phyloP scores from a whole-genome alignment of 2,797 vertebrate species.

The Coccyzus lansbergi region DNA sequence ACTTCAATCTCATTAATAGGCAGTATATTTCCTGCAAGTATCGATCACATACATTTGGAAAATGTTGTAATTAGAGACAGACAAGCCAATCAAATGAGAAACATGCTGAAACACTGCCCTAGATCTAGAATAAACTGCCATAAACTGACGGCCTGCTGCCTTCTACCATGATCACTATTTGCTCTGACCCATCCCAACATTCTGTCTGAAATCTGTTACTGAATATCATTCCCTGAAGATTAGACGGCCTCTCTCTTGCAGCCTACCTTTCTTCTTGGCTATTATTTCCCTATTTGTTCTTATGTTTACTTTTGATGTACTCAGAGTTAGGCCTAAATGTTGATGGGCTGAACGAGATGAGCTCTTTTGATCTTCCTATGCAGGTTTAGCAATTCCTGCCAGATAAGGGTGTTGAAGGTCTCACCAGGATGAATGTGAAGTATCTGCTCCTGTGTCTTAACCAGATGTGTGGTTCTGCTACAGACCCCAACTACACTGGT shows the following conservation, averaged over 20 bases:
- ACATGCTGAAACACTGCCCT: background rate
- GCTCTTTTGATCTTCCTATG: conserved; percentile 44
- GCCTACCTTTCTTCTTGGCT: background rate
- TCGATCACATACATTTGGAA: background rate
- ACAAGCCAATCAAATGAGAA: background rate
- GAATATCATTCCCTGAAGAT: background rate
- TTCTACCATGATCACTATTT: background rate
- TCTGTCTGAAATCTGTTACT: background rate
- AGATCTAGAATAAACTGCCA: background rate
- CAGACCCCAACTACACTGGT: background rate
- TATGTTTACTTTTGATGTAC: conserved; percentile 39
- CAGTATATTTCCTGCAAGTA: background rate
- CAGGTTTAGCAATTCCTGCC: background rate
- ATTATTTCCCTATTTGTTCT: conserved; percentile 19
- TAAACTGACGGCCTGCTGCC: background rate
- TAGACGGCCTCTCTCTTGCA: background rate
- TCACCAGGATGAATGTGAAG: background rate
- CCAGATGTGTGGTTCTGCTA: background rate
- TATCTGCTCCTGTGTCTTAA: background rate
- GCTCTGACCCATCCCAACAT: background rate
- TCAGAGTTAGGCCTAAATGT: background rate
- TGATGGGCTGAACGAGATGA: background rate
- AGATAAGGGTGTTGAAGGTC: conserved; percentile 12
- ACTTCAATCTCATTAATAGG: background rate
- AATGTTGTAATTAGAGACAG: background rate